Evolutionary conservation across 2,797 vertebrate genomes (phyloP).

Genomic region (Hylomyscus alleni): DNA sequence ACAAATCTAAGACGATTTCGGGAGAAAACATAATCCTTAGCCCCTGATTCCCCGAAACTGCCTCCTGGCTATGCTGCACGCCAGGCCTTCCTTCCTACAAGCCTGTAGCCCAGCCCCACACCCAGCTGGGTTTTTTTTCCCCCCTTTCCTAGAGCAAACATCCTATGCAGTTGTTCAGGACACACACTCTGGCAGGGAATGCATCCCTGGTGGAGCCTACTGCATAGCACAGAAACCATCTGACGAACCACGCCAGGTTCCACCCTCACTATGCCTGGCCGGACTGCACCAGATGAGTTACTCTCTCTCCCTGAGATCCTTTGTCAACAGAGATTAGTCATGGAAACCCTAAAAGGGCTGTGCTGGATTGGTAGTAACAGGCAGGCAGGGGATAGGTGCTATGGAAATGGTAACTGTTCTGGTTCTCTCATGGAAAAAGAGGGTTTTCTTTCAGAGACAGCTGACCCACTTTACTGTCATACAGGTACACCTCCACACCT

Average conservation of each 20-base stretch:
- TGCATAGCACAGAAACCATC: background rate
- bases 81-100: slow-evolving; percentile 43
- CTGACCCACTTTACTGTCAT: background rate
- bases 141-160: background rate
- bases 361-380: background rate
- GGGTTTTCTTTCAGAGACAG: background rate
- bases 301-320: background rate
- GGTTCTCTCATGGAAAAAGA: background rate
- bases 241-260: background rate
- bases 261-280: background rate
- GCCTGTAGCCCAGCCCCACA: background rate
- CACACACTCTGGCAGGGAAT: background rate
- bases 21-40: background rate
- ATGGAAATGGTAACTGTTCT: background rate
- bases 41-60: background rate
- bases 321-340: background rate
- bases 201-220: background rate
- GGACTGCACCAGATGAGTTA: background rate
- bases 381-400: background rate
- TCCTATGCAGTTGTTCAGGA: slow-evolving; percentile 47
- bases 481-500: background rate
- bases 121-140: slow-evolving; percentile 52
- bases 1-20: background rate
- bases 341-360: background rate
- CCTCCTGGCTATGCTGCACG: background rate